Percentiles rank a stretch among this genome's conserved stretches.
Conservation (phyloP, 1,140 invertebrate species). For the Bicyclus anynana region DNA sequence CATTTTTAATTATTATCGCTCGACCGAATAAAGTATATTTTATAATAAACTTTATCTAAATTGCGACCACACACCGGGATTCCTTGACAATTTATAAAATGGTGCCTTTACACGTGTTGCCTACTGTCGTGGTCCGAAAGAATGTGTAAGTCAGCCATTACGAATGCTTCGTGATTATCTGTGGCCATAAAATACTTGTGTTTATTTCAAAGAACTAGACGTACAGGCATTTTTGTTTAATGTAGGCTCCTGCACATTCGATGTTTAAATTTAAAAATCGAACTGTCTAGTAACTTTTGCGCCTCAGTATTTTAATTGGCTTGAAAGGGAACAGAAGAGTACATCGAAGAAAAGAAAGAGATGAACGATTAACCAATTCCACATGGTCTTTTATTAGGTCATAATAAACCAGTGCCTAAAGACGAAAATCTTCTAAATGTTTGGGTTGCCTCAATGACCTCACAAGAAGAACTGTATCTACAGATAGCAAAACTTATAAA, state of each 20-base stretch:
- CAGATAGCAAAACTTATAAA: too few relatives aligned
- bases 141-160: neutral
- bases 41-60: conserved; percentile 18
- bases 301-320: too few relatives aligned
- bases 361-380: too few relatives aligned
- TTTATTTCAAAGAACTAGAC: neutral
- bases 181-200: neutral
- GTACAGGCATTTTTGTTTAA: neutral
- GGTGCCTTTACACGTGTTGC: neutral
- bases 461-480: too few relatives aligned
- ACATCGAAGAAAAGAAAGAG: too few relatives aligned
- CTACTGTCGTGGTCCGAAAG: neutral
- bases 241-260: neutral
- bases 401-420: too few relatives aligned
- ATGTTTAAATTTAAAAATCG: too few relatives aligned
- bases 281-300: too few relatives aligned
- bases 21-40: conserved; percentile 8
- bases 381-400: too few relatives aligned
- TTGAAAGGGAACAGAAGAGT: too few relatives aligned
- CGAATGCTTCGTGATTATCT: neutral
- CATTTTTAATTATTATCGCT: conserved; percentile 28
- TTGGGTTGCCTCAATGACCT: too few relatives aligned
- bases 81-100: neutral
- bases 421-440: too few relatives aligned
- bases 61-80: conserved; percentile 22